Percentiles rank a stretch among this genome's conserved stretches.
Evolutionary conservation across 2,888 invertebrate genomes (phyloP).

Genomic region (Ferdinandea cuprea): DNA sequence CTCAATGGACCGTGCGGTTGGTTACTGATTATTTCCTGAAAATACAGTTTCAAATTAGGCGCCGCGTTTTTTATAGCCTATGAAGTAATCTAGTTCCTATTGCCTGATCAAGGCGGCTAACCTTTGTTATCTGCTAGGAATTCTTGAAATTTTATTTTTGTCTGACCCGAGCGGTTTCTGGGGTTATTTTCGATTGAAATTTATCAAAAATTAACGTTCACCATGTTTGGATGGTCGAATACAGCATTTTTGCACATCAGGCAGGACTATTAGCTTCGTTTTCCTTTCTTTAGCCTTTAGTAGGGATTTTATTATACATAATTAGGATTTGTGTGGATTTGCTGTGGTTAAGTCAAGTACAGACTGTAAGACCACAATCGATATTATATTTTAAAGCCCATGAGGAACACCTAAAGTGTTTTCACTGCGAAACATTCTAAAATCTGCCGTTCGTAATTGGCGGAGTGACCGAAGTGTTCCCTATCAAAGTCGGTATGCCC

Average conservation of each 20-base stretch:
- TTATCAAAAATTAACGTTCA: conserved; percentile 25
- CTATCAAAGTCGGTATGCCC: too few species aligned
- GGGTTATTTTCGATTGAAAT: conserved; percentile 38
- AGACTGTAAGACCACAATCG: too few species aligned
- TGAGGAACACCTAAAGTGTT: too few species aligned
- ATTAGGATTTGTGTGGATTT: too few species aligned
- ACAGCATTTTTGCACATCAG: background rate
- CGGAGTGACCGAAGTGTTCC: too few species aligned
- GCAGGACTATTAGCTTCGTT: background rate
- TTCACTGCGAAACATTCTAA: too few species aligned
- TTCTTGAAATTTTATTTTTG: conserved; percentile 42
- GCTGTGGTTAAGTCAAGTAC: too few species aligned
- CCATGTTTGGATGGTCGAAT: background rate
- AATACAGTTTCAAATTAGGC: conserved; percentile 18
- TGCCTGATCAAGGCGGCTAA: conserved; percentile 40
- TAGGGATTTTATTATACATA: too few species aligned
- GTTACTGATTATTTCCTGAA: conserved; percentile 66
- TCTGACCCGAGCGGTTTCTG: conserved; percentile 48
- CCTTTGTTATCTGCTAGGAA: conserved; percentile 48
- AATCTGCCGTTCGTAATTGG: too few species aligned
- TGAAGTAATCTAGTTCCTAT: conserved; percentile 45
- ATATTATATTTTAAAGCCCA: too few species aligned
- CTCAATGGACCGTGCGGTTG: conserved; percentile 41
- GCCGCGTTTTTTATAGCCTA: background rate
- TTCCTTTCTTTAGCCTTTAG: too few species aligned